Evolutionary conservation across 2,113 vertebrate genomes (phyloP).

Genomic region (Ptychochromis oligacanthus): DNA sequence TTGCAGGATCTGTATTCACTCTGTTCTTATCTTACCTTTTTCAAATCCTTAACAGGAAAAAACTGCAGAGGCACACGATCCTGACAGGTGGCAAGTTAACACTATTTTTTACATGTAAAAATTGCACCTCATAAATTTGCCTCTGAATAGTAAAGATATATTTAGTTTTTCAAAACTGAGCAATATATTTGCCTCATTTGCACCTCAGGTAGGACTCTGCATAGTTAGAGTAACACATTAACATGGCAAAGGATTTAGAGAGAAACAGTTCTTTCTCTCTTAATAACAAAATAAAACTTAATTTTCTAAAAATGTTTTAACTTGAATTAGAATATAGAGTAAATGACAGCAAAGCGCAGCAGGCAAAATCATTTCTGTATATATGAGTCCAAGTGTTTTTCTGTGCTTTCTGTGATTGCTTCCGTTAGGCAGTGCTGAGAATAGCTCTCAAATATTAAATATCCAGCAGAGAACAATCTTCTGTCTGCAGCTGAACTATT

Average conservation of each 20-base stretch:
- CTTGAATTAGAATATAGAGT: background rate
- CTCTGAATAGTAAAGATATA: background rate
- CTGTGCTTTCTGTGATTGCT: slow-evolving; percentile 55
- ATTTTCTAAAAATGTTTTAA: rapidly evolving
- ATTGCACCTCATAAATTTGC: slow-evolving; percentile 38
- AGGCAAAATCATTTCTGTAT: slow-evolving; percentile 15
- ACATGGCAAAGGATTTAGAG: background rate
- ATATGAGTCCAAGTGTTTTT: slow-evolving; percentile 13
- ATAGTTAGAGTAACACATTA: background rate
- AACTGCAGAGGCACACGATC: background rate
- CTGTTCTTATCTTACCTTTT: background rate
- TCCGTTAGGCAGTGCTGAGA: slow-evolving; percentile 57
- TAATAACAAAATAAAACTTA: background rate
- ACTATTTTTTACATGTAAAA: slow-evolving; percentile 39
- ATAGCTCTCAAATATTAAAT: slow-evolving; percentile 64
- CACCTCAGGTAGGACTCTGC: background rate
- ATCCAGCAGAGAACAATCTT: slow-evolving; percentile 70
- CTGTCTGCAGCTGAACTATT: slow-evolving; percentile 34
- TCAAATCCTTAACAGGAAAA: background rate
- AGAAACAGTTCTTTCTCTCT: background rate
- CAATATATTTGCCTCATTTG: background rate
- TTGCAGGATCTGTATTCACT: background rate
- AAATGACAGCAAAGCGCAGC: slow-evolving; percentile 12
- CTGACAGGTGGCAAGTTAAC: background rate
- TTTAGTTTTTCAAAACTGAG: background rate